Percentiles rank a stretch among this genome's conserved stretches.
phyloP scores from a whole-genome alignment of 2,113 vertebrate species.

The Papio anubis region DNA sequence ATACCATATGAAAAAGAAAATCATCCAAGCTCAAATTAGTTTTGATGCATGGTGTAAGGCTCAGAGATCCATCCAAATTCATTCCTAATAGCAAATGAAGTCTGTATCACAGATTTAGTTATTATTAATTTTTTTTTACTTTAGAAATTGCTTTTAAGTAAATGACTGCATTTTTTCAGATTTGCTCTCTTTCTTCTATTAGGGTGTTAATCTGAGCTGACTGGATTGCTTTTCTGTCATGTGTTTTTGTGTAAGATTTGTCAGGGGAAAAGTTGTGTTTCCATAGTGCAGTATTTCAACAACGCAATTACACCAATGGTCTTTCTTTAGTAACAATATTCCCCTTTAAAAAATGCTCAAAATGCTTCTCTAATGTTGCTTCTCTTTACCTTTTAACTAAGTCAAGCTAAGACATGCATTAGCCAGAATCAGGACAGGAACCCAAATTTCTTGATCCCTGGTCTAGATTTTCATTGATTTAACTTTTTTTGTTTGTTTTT shows the following conservation, averaged over 20 bases:
- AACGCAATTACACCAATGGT: background rate
- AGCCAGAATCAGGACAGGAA: background rate
- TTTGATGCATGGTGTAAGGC: constrained; percentile 54
- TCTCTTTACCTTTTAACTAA: constrained; percentile 22
- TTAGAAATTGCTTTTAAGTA: constrained; percentile 71
- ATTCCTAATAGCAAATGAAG: constrained; percentile 55
- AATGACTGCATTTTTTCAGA: constrained; percentile 43
- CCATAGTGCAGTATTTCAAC: constrained; percentile 16
- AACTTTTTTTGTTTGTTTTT: background rate
- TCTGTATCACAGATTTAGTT: constrained; percentile 53
- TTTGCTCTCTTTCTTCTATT: constrained; percentile 59
- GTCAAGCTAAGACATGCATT: background rate
- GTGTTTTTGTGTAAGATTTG: constrained; percentile 50
- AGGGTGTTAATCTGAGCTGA: constrained; percentile 38
- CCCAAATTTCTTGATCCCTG: background rate
- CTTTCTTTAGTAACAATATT: constrained; percentile 29
- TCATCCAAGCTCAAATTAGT: constrained; percentile 47
- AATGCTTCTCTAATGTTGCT: background rate
- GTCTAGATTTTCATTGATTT: background rate
- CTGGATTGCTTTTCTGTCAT: constrained; percentile 38
- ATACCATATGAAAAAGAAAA: constrained; percentile 21
- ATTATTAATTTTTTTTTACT: constrained; percentile 58
- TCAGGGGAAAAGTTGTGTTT: background rate
- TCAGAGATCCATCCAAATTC: constrained; percentile 18
- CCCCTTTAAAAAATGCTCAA: background rate